phyloP scores from a whole-genome alignment of 2,113 vertebrate species.

The Arenaria interpres region DNA sequence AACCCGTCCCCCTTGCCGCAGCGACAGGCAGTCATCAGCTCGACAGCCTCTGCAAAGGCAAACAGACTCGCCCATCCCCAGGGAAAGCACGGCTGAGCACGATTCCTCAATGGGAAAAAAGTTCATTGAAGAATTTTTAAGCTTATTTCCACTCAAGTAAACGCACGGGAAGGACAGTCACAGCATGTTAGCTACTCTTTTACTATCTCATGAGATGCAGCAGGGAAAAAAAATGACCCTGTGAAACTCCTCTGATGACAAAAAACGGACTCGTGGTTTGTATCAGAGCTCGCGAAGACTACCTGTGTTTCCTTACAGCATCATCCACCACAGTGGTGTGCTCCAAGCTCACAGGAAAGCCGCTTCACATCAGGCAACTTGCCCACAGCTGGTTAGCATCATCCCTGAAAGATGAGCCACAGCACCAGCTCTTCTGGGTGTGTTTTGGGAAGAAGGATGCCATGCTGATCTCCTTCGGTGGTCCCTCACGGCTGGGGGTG shows the following conservation, averaged over 20 bases:
- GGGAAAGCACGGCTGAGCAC: neutral
- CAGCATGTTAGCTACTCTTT: neutral
- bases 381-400: neutral
- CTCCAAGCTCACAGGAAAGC: neutral
- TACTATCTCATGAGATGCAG: rapidly evolving
- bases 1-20: neutral
- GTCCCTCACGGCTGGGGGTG: rapidly evolving
- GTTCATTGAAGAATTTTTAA: neutral
- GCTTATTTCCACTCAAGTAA: neutral
- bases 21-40: neutral
- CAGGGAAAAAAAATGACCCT: rapidly evolving
- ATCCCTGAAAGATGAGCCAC: rapidly evolving
- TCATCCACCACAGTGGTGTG: rapidly evolving
- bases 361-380: neutral
- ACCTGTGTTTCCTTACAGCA: rapidly evolving
- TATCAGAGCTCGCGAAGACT: rapidly evolving
- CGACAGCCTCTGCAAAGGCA: neutral
- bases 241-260: neutral
- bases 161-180: rapidly evolving
- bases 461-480: rapidly evolving
- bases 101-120: neutral
- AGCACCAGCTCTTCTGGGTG: rapidly evolving
- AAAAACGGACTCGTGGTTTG: neutral
- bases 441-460: neutral
- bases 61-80: neutral